Base-by-base conservation (phyloP, 2,888 invertebrate genomes). In the Macrosiphum euphorbiae region DNA sequence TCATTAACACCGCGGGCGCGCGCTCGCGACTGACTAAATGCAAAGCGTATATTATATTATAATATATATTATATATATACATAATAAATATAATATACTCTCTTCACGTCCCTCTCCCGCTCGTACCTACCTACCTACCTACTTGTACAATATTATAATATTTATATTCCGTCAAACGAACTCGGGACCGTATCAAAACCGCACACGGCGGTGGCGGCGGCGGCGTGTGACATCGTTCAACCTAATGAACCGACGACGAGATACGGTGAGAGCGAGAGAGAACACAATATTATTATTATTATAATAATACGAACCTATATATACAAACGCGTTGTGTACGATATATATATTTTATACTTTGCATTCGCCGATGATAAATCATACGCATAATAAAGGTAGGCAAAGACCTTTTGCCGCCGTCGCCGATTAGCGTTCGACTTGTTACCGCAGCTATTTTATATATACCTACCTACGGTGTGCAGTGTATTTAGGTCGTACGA, bases 1-100 rank as follows among this genome's bases (percentile, higher is more conserved):
- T 93, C 93, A 85, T 93, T 93, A 93, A 93, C 93, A 93, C 94
- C 86, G 85, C 85, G 55, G 85, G 93, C 89, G 89, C 86, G 61
- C 47, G 61, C 61, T 61, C 90, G 90, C 92, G 85, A n/a, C 28
- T 87, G 35, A 41, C 86, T 61, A 35, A 91, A 78, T 52, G 90
- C 78, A 44, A 67, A n/a, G 90, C 20, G n/a, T 52, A 52, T 87
- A 87, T 26, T 52, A 13, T 67, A 47, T 67, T 67, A 47, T 90
- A 84, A 91, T 28, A 84, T 28, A 58, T 4, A 92, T 8, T 44
- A 20, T 84, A 28, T 8, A 85, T n/a, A 91, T n/a, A 50, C 16
- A 41, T 41, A 28, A 41, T 52, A 86, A 52, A 47, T n/a, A 58
- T 58, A 26, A 58, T 58, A 85, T 5, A 47, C 61, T 11, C 58